These are phyloP conservation scores for Caenorhabditis panamensis DNA, from an alignment of 2,888 invertebrate species.

Conservation along the genomic window DNA sequence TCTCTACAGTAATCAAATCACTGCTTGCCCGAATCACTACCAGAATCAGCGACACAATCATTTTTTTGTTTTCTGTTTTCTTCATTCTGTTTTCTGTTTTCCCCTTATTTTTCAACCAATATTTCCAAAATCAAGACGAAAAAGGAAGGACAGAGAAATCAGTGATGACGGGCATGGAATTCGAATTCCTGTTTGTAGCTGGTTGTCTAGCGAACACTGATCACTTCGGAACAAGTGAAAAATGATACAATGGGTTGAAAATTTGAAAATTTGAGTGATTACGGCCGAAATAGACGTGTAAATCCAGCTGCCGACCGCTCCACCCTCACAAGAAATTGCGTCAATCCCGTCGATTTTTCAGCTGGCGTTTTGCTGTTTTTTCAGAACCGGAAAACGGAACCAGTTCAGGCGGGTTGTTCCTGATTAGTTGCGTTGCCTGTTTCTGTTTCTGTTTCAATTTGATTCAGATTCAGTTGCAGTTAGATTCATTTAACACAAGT, in stretches of 20 bases:
- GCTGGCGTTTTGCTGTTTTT: not conserved
- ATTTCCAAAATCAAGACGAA: conserved; percentile 22
- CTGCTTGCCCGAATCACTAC: no score
- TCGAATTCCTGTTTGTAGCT: conserved; percentile 14
- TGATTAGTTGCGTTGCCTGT: conserved; percentile 27
- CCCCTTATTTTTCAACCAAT: conserved; percentile 39
- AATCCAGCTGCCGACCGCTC: conserved; percentile 39
- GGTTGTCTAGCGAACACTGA: conserved; percentile 2
- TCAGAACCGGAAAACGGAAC: conserved; percentile 47
- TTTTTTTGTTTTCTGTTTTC: conserved; percentile 11
- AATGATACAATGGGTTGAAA: not conserved
- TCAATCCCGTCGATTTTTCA: no score
- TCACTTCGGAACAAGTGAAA: conserved; percentile 5
- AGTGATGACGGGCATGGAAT: no score
- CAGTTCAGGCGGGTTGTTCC: conserved; percentile 43
- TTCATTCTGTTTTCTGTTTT: no score
- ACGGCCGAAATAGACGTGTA: no score
- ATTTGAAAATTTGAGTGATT: no score
- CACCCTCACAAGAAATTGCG: conserved; percentile 43
- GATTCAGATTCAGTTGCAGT: no score
- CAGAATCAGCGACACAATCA: conserved; percentile 8
- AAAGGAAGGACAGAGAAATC: no score
- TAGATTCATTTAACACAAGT: not conserved
- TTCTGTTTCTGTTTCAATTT: conserved; percentile 5
- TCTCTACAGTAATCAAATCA: conserved; percentile 55